Evolutionary conservation across 2,888 invertebrate genomes (phyloP), one percentile per base, ranked within the genome.

Genomic region (Plagodis pulveraria): DNA sequence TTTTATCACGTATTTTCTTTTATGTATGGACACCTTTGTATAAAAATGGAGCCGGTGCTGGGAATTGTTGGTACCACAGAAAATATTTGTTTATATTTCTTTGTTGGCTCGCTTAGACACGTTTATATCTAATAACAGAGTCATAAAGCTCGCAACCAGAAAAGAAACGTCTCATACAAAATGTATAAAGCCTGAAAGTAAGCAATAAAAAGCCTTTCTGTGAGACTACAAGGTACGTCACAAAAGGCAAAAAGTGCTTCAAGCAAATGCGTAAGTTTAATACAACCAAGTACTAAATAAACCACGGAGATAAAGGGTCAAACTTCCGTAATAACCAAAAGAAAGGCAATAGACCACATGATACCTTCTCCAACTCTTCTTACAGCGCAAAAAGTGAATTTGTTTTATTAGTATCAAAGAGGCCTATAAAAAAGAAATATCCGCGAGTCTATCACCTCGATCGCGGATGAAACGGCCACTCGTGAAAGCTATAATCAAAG

Each of bases 401-500:
- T 88, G 84, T 89, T 89, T 90, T 91, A 91, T 89, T 89, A 89
- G 84, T 88, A 91, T 87, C 84, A 89, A 90, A 90, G 83, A 83
- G 81, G 82, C 86, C 77, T 79, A 86, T 90, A 91, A 90, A 91
- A 91, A 84, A 84, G 89, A 89, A 87, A 90, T 90, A 88, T 86
- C 78, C 75, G 70, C 71, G 74, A 84, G 84, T 86, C 88, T 90
- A 91, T 91, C 88, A 86, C 90, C 86, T 89, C 88, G 81, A 87
- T 88, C 83, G 86, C 74, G 80, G 80, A 79, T 78, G 72, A 79
- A 88, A 87, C 84, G 87, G 86, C 86, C 81, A 87, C 85, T 91
- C 87, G 85, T 86, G 89, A 88, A 87, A 75, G 86, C 89, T 87
- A 91, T 90, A 91, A 91, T 90, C 91, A 90, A 91, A 91, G 89